Evolutionary conservation across 2,113 vertebrate genomes (phyloP).

Genomic region (Ascaphus truei): DNA sequence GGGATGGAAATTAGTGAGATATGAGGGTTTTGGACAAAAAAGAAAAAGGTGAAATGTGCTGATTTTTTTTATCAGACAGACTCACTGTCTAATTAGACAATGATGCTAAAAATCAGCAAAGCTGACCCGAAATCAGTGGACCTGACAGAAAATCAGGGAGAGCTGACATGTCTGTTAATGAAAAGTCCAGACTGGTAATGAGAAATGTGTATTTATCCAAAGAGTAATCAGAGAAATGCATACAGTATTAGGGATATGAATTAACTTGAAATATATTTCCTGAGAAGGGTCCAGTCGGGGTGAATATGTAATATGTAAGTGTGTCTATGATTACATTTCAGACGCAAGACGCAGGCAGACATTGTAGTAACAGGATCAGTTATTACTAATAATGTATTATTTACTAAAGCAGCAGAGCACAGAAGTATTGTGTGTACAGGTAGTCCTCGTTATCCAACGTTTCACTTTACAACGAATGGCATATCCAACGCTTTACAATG

Average conservation of each 20-base stretch:
- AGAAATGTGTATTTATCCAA: constrained; percentile 31
- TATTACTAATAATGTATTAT: no score
- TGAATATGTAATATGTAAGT: constrained; percentile 10
- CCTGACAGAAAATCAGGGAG: constrained; percentile 29
- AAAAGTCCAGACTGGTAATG: constrained; percentile 23
- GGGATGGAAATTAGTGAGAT: no score
- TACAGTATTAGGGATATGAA: constrained; percentile 17
- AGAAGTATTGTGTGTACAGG: no score
- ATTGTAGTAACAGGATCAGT: constrained; percentile 17
- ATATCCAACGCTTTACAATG: no score
- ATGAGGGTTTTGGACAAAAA: background rate
- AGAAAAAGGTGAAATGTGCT: background rate
- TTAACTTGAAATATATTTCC: constrained; percentile 11
- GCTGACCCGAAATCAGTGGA: constrained; percentile 19
- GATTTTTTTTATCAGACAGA: constrained; percentile 20
- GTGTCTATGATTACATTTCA: constrained; percentile 20
- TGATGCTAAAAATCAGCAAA: constrained; percentile 22
- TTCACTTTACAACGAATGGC: no score
- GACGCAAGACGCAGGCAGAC: constrained; percentile 11
- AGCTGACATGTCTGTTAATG: constrained; percentile 31
- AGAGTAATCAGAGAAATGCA: constrained; percentile 25
- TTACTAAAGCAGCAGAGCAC: constrained; percentile 4
- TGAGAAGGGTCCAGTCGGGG: background rate
- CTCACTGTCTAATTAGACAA: background rate
- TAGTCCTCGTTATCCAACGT: no score